These are phyloP conservation scores for Micromussa lordhowensis DNA, from an alignment of 92 coral and sea anemone genomes.

Conservation along the genomic window DNA sequence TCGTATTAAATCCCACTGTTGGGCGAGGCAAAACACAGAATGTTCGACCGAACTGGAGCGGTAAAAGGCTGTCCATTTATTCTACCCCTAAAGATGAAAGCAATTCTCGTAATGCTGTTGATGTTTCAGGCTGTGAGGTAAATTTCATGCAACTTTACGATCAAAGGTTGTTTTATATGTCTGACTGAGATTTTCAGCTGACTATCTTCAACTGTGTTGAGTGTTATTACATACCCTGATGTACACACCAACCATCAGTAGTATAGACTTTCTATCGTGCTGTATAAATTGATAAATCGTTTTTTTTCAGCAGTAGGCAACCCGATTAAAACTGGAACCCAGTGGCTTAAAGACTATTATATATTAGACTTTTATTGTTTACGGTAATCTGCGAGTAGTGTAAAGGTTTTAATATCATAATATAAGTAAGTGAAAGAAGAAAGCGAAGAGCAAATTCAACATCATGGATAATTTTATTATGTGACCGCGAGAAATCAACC, in stretches of 20 bases:
- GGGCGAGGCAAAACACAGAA: not conserved
- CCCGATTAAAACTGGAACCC: not conserved
- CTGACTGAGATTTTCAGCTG: not conserved
- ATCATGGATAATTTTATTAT: not conserved
- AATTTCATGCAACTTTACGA: not conserved
- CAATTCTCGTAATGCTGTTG: constrained; percentile 1
- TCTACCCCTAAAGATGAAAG: constrained; percentile 7
- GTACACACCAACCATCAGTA: not conserved
- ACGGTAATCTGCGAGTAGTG: not conserved
- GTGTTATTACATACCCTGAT: not conserved
- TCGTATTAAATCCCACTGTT: not conserved
- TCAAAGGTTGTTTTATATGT: not conserved
- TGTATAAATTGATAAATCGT: not conserved
- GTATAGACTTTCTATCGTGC: not conserved
- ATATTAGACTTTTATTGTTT: not conserved
- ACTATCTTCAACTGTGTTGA: not conserved
- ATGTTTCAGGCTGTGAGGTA: constrained; percentile 28
- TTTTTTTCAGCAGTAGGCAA: not conserved
- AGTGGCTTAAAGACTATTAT: not conserved
- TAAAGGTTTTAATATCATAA: not conserved
- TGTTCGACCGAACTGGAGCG: not conserved
- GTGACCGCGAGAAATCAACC: not conserved
- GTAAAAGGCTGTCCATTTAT: not conserved
- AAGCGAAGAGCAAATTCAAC: not conserved
- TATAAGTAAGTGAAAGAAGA: not conserved